phyloP scores from a whole-genome alignment of 1,140 invertebrate species.

The Drosophila prosaltans region DNA sequence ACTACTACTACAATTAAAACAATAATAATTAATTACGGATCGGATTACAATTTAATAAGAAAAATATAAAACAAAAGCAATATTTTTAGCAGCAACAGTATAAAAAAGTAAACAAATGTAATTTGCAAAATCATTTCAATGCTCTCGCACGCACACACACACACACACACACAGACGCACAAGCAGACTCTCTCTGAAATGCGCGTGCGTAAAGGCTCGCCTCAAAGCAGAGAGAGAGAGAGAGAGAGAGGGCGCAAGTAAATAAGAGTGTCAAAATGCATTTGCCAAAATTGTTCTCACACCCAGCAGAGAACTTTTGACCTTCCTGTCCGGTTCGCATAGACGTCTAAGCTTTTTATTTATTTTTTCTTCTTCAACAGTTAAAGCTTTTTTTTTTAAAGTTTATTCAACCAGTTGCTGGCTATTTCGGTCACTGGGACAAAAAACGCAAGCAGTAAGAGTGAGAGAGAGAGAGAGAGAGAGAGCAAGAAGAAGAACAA shows the following conservation, averaged over 20 bases:
- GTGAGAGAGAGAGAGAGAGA: conserved; percentile 7
- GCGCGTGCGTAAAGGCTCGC: conserved; percentile 49
- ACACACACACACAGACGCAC: conserved; percentile 24
- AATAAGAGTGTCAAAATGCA: no score
- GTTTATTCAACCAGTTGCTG: conserved; percentile 36
- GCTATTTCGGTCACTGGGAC: conserved; percentile 63
- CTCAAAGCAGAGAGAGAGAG: conserved; percentile 29
- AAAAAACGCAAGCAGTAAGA: conserved; percentile 12
- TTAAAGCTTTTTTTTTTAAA: conserved; percentile 32
- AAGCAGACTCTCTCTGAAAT: conserved; percentile 26
- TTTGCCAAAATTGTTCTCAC: no score
- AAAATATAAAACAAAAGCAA: background rate
- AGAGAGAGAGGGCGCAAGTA: conserved; percentile 7
- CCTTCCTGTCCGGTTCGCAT: background rate
- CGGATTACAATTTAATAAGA: background rate
- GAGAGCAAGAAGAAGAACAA: conserved; percentile 13
- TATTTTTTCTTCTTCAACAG: conserved; percentile 2
- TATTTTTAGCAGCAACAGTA: background rate
- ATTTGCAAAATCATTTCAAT: background rate
- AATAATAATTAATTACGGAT: background rate
- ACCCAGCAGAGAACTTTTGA: background rate
- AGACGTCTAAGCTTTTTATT: conserved; percentile 18
- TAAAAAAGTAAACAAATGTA: conserved; percentile 2
- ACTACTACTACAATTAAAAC: no score
- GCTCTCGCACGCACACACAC: conserved; percentile 21